These are phyloP conservation scores for Ahaetulla prasina DNA, from an alignment of 2,113 vertebrate genomes.

Conservation along the genomic window DNA sequence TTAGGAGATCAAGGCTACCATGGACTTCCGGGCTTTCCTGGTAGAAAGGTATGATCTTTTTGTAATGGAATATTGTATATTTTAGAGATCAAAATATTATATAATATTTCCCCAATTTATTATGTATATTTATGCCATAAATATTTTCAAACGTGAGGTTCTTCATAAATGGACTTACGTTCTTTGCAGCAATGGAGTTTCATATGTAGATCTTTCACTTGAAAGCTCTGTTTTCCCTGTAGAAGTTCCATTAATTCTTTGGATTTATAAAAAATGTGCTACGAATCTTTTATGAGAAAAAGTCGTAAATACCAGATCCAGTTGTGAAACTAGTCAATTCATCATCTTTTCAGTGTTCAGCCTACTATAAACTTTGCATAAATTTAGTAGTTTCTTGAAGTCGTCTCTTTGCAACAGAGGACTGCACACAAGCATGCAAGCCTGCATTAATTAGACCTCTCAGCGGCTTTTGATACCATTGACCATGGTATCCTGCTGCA, in stretches of 20 bases:
- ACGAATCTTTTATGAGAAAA: not conserved
- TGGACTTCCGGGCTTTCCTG: conserved; percentile 74
- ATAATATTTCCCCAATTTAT: not conserved
- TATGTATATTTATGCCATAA: not conserved
- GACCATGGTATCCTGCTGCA: too few species aligned
- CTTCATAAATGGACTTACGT: not conserved
- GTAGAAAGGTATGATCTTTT: conserved; percentile 67
- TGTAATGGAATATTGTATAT: not conserved
- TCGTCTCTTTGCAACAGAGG: not conserved
- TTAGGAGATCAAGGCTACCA: conserved; percentile 73
- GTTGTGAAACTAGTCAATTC: not conserved
- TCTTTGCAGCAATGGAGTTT: not conserved
- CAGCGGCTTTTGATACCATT: too few species aligned
- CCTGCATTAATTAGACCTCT: not conserved
- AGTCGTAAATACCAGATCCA: not conserved
- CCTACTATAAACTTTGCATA: not conserved
- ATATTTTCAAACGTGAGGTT: not conserved
- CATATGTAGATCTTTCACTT: not conserved
- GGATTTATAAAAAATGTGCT: not conserved
- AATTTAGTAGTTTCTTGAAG: not conserved
- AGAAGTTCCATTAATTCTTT: not conserved
- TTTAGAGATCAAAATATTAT: not conserved
- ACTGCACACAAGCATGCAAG: not conserved
- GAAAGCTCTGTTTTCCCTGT: not conserved
- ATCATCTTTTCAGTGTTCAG: not conserved